Conservation (phyloP, 2,888 invertebrate species). For the Fragum whitleyi region DNA sequence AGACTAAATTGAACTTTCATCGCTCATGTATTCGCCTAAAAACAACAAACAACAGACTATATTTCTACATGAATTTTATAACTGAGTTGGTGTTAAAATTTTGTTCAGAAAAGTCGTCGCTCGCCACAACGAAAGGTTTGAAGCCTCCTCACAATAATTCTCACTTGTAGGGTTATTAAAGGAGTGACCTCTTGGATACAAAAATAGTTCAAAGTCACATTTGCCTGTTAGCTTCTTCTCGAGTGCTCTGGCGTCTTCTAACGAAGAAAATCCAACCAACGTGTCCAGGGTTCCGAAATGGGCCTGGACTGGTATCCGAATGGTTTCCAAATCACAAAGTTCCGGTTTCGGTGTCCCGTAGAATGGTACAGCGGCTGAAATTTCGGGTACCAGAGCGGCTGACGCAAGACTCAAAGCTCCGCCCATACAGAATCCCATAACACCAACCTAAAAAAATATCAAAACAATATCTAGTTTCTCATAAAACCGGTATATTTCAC, state of each 20-base stretch:
- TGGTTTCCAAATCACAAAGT: constrained; percentile 76
- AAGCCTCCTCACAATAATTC: constrained; percentile 69
- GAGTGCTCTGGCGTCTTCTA: constrained; percentile 72
- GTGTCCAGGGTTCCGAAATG: constrained; percentile 80
- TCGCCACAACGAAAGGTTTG: constrained; percentile 63
- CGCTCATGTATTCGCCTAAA: no score
- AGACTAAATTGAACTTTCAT: no score
- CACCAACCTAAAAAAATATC: constrained; percentile 75
- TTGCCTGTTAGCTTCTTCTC: constrained; percentile 69
- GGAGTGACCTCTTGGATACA: constrained; percentile 76
- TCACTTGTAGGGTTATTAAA: constrained; percentile 71
- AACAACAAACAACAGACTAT: no score
- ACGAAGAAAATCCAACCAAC: constrained; percentile 77
- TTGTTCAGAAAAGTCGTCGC: constrained; percentile 35
- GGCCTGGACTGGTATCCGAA: constrained; percentile 79
- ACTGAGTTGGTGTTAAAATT: background rate
- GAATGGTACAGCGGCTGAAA: constrained; percentile 80
- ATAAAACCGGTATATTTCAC: constrained; percentile 52
- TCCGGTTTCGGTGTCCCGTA: constrained; percentile 79
- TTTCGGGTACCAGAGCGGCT: constrained; percentile 73
- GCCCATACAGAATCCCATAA: constrained; percentile 84
- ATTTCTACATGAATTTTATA: no score
- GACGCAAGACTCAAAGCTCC: constrained; percentile 80
- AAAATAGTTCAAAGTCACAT: constrained; percentile 67
- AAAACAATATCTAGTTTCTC: background rate